phyloP scores from a whole-genome alignment of 2,888 invertebrate species.

The Rugalucina vietnamica region DNA sequence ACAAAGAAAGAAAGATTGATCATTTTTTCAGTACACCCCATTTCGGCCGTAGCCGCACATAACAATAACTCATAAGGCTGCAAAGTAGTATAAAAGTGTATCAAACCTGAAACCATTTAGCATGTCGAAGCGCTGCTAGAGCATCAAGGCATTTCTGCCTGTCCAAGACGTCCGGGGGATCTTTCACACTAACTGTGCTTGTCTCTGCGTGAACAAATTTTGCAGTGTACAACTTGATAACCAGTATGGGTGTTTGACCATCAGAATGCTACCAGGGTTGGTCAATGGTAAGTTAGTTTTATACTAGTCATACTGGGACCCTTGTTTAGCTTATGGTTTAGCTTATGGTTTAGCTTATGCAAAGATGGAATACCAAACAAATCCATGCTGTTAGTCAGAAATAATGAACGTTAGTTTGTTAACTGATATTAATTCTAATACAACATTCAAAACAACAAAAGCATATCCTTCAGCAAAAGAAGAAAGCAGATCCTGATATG shows the following conservation, averaged over 20 bases:
- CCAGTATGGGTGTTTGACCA: constrained; percentile 84
- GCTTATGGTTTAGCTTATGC: too few species aligned
- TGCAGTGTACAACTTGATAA: constrained; percentile 53
- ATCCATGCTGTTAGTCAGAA: too few species aligned
- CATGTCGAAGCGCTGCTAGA: constrained; percentile 99
- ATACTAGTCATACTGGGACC: background rate
- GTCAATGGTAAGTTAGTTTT: background rate
- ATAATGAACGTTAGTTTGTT: too few species aligned
- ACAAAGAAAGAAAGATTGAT: constrained; percentile 55
- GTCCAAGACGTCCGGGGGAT: constrained; percentile 96
- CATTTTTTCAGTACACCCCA: constrained; percentile 50
- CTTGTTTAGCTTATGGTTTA: too few species aligned
- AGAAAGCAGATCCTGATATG: too few species aligned
- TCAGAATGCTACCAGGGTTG: constrained; percentile 56
- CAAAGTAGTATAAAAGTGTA: constrained; percentile 79
- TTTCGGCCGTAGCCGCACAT: background rate
- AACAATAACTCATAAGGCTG: constrained; percentile 76
- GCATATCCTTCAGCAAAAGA: too few species aligned
- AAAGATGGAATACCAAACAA: too few species aligned
- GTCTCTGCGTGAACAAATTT: constrained; percentile 70
- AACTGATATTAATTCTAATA: too few species aligned
- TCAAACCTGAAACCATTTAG: constrained; percentile 99
- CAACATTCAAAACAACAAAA: too few species aligned
- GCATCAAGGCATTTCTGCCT: constrained; percentile 99
- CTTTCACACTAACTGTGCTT: constrained; percentile 86